phyloP scores from a whole-genome alignment of 2,797 vertebrate species.

The Tangara arthus region DNA sequence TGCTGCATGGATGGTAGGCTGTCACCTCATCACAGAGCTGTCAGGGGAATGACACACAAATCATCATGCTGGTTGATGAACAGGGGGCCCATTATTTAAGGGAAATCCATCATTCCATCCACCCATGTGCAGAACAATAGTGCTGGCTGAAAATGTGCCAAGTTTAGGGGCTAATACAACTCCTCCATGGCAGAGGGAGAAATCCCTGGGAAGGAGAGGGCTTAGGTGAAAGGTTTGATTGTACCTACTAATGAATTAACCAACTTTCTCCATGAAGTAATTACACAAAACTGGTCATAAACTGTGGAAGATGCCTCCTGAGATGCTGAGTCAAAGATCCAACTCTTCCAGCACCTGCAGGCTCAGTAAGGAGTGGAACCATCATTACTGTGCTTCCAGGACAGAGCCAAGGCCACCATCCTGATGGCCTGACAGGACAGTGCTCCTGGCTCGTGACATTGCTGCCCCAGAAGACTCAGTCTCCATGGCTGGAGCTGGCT shows the following conservation, averaged over 20 bases:
- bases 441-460: rapidly evolving
- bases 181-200: neutral
- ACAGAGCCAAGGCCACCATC: neutral
- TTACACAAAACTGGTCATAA: neutral
- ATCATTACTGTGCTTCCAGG: neutral
- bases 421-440: neutral
- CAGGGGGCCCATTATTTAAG: neutral
- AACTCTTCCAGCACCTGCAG: neutral
- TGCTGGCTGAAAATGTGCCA: neutral
- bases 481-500: neutral
- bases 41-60: neutral
- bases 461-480: neutral
- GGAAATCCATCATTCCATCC: neutral
- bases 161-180: neutral
- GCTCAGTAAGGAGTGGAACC: neutral
- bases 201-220: neutral
- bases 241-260: neutral
- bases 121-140: neutral
- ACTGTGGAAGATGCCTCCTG: neutral
- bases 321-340: neutral
- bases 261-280: neutral
- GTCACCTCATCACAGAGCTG: neutral
- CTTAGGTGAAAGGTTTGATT: neutral
- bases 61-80: neutral
- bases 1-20: neutral